Evolutionary conservation across 2,888 invertebrate species (phyloP), one percentile per base, ranked within the genome.

Genomic region (Hydroisotoma schaefferi): DNA sequence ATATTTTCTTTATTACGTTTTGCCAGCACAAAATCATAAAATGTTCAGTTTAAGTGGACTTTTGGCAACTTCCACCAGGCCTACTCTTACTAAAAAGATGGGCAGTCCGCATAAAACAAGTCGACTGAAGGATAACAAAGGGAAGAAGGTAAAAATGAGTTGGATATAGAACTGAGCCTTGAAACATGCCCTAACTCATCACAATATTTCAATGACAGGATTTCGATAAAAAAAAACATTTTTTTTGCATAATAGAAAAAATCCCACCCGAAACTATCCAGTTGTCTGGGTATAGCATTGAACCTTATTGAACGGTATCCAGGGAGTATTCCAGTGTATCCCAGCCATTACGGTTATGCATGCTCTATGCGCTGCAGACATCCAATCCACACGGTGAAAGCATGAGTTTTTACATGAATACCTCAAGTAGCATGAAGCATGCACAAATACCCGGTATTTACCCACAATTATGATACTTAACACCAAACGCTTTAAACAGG

Each of bases 351-450:
- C 57, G 65, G 59, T n/a, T 63, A 44, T 51, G 63, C 67, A 10
- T 71, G 71, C 38, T 71, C 71, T 0, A 48, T 63, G 0, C 57
- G 71, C 0, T 71, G 71, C 49, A 46, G 52, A 22, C 71, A 71
- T 61, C 68, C 71, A 1, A 43, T 65, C 1, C 68, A 64, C 18
- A 61, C 63, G 52, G n/a, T n/a, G n/a, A n/a, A 40, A 40, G 40
- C n/a, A 18, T 40, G 15, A 10, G 15, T 33, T 33, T 33, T 33
- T 33, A 33, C 33, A 10, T 6, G 15, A 6, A 15, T 33, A 10
- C 15, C n/a, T n/a, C n/a, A n/a, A n/a, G n/a, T n/a, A n/a, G n/a
- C n/a, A n/a, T n/a, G n/a, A n/a, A n/a, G n/a, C n/a, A n/a, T n/a
- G n/a, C n/a, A n/a, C n/a, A n/a, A n/a, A n/a, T n/a, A n/a, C 33